A percentile compares a stretch with the other conserved stretches of the same genome.
Conservation (phyloP, 2,888 invertebrate species). For the Trissolcus japonicus region DNA sequence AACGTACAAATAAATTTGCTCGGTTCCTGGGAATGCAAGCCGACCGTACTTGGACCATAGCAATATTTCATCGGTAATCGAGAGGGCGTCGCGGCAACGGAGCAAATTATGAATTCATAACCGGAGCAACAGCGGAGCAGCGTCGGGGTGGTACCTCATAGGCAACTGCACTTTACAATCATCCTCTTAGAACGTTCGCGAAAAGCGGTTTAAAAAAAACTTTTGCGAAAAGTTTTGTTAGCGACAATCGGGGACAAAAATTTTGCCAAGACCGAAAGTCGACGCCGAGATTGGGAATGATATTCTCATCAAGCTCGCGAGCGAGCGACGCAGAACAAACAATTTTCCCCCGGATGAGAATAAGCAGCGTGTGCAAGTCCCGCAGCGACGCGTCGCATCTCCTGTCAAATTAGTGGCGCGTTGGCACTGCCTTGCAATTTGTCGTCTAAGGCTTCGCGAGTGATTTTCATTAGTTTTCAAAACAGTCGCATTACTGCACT, state of each 20-base stretch:
- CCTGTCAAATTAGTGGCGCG: conserved; percentile 47
- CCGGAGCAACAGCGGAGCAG: conserved; percentile 6
- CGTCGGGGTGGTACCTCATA: conserved; percentile 20
- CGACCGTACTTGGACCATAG: conserved; percentile 41
- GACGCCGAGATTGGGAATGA: conserved; percentile 18
- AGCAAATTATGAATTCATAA: conserved; percentile 46
- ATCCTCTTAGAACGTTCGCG: neutral
- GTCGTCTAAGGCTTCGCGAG: neutral
- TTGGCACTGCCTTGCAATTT: neutral
- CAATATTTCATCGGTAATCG: conserved; percentile 52
- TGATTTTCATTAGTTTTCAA: neutral
- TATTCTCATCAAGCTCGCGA: conserved; percentile 19
- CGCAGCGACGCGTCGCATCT: conserved; percentile 27
- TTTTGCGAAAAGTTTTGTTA: neutral
- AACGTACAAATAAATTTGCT: conserved; percentile 32
- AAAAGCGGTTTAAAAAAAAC: conserved; percentile 19
- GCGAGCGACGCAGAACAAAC: conserved; percentile 20
- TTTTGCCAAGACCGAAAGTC: neutral
- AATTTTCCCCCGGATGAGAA: conserved; percentile 12
- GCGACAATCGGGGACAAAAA: conserved; percentile 12
- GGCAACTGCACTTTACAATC: conserved; percentile 14
- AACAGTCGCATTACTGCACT: no score
- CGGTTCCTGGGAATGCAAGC: conserved; percentile 25
- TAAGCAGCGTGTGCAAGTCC: neutral
- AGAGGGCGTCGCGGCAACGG: conserved; percentile 35